These are phyloP conservation scores for Theretra japonica DNA, from an alignment of 2,888 invertebrate species.

Conservation along the genomic window DNA sequence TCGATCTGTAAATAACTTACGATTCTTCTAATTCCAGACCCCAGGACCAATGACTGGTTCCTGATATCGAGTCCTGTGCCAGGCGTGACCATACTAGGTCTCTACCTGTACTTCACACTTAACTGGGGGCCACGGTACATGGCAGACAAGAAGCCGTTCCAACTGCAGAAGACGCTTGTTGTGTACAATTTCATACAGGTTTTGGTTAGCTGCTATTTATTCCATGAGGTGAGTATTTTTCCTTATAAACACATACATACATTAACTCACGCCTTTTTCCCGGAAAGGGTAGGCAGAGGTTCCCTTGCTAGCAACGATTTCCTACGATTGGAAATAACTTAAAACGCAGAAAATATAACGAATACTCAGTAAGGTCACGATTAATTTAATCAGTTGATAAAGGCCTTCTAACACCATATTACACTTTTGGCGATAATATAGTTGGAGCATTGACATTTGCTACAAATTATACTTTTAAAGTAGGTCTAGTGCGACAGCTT, in stretches of 20 bases:
- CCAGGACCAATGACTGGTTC: slow-evolving; percentile 89
- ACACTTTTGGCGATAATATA: neutral
- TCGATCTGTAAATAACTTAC: neutral
- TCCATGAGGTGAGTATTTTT: slow-evolving; percentile 86
- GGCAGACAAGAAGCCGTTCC: slow-evolving; percentile 93
- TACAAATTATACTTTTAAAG: neutral
- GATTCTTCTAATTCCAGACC: slow-evolving; percentile 78
- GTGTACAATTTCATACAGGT: slow-evolving; percentile 96
- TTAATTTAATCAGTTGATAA: neutral
- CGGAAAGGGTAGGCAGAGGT: too few species aligned
- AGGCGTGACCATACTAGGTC: slow-evolving; percentile 86
- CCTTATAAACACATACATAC: too few species aligned
- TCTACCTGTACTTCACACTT: slow-evolving; percentile 89
- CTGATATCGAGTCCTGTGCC: slow-evolving; percentile 89
- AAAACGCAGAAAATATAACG: too few species aligned
- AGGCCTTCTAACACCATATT: neutral
- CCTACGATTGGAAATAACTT: too few species aligned
- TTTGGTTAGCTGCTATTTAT: slow-evolving; percentile 91
- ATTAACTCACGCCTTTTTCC: too few species aligned
- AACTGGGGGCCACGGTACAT: slow-evolving; percentile 94
- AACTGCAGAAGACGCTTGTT: slow-evolving; percentile 90
- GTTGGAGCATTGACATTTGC: neutral
- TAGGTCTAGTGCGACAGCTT: slow-evolving; percentile 17
- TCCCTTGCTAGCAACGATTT: too few species aligned
- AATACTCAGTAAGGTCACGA: too few species aligned